phyloP scores from a whole-genome alignment of 2,888 invertebrate genomes.

The Altica lythri region DNA sequence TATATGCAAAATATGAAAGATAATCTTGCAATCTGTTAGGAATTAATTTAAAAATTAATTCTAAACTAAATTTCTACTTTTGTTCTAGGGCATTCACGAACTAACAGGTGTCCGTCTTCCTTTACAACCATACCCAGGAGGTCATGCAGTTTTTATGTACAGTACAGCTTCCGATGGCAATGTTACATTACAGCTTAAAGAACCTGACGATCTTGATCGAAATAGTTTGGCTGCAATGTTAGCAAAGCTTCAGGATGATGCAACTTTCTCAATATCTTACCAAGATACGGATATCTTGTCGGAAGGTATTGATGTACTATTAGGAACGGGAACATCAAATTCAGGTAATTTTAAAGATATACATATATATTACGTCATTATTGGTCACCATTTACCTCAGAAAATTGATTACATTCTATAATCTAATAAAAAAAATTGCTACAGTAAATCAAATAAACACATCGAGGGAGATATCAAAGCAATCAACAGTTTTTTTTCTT shows the following conservation, averaged over 20 bases:
- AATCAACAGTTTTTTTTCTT: constrained; percentile 16
- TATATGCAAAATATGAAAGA: too few species aligned
- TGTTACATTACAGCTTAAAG: constrained; percentile 67
- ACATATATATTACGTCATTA: too few species aligned
- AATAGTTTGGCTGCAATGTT: constrained; percentile 58
- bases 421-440: too few species aligned
- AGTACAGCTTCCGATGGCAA: constrained; percentile 69
- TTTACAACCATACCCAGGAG: constrained; percentile 62
- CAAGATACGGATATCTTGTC: constrained; percentile 76
- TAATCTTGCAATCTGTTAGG: too few species aligned
- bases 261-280: constrained; percentile 73
- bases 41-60: too few species aligned
- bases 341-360: too few species aligned
- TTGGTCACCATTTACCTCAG: too few species aligned
- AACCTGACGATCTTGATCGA: constrained; percentile 61
- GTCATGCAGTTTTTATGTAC: constrained; percentile 72
- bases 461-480: too few species aligned
- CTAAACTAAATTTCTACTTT: too few species aligned
- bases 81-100: constrained; percentile 54
- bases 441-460: too few species aligned
- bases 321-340: constrained; percentile 62
- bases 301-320: constrained; percentile 65
- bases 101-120: constrained; percentile 59
- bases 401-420: neutral
- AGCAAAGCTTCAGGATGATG: constrained; percentile 64